phyloP scores from a whole-genome alignment of 92 coral and sea anemone species.

The Siderastrea radians region DNA sequence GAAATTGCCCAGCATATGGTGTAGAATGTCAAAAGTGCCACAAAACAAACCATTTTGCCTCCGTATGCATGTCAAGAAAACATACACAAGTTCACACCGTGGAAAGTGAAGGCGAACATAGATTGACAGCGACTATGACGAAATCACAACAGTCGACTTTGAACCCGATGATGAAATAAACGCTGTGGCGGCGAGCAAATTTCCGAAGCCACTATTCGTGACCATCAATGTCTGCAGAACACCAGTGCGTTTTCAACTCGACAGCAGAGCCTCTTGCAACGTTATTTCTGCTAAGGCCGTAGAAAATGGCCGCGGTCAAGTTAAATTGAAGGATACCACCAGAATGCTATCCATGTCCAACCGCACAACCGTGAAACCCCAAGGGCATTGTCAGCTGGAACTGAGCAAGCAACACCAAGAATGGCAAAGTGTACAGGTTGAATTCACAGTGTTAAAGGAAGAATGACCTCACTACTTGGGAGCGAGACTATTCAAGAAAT shows the following conservation, averaged over 20 bases:
- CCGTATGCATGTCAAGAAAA: neutral
- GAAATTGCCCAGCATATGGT: constrained; percentile 14
- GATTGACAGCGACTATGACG: constrained; percentile 3
- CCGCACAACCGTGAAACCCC: constrained; percentile 6
- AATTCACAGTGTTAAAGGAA: neutral
- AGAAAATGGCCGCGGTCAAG: constrained; percentile 52
- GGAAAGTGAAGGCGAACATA: neutral
- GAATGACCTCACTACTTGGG: constrained; percentile 30
- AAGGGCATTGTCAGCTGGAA: constrained; percentile 1
- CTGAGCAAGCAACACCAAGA: neutral
- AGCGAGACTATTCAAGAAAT: constrained; percentile 64
- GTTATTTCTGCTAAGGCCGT: constrained; percentile 34
- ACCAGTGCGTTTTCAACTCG: constrained; percentile 68
- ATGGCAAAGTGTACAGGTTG: neutral
- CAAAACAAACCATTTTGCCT: neutral
- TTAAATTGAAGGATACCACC: neutral
- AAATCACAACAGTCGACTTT: constrained; percentile 21
- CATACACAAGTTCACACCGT: neutral
- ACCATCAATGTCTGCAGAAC: constrained; percentile 48
- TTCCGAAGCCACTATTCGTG: constrained; percentile 46
- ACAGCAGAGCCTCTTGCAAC: constrained; percentile 66
- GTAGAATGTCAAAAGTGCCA: constrained; percentile 2
- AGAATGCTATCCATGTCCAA: constrained; percentile 31
- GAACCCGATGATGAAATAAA: neutral
- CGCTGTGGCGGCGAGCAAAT: constrained; percentile 5